phyloP scores from a whole-genome alignment of 2,888 invertebrate species.

The Caenorhabditis afra region DNA sequence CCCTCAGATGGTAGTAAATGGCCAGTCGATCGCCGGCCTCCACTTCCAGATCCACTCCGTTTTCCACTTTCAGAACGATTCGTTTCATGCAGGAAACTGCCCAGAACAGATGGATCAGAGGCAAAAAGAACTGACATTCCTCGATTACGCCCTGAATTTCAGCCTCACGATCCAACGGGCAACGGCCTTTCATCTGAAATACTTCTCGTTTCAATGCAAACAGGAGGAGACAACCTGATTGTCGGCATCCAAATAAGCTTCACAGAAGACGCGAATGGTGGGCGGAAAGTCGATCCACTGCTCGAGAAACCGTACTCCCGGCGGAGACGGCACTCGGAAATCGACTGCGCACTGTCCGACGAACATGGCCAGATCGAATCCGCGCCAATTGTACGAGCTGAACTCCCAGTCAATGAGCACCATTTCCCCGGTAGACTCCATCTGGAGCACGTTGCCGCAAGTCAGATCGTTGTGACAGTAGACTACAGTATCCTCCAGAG shows the following conservation, averaged over 20 bases:
- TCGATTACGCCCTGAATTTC: not conserved
- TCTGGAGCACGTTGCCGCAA: too few species aligned
- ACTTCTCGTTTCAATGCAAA: too few species aligned
- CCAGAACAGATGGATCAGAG: constrained; percentile 18
- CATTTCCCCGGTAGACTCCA: constrained; percentile 12
- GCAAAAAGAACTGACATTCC: constrained; percentile 29
- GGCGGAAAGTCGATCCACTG: constrained; percentile 15
- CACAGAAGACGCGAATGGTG: constrained; percentile 13
- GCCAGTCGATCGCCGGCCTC: constrained; percentile 24
- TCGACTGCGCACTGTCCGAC: constrained; percentile 14
- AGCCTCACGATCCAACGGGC: not conserved
- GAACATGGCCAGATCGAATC: constrained; percentile 37
- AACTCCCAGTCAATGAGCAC: too few species aligned
- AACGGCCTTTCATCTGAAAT: constrained; percentile 25
- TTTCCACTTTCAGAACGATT: constrained; percentile 8
- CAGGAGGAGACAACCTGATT: constrained; percentile 4
- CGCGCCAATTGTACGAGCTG: constrained; percentile 28
- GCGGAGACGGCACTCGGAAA: constrained; percentile 19
- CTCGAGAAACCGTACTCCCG: constrained; percentile 15
- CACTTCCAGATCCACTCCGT: constrained; percentile 28
- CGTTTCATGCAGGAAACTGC: constrained; percentile 16
- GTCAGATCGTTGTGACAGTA: too few species aligned
- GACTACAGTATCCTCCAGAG: too few species aligned
- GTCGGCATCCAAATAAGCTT: constrained; percentile 25
- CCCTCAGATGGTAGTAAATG: constrained; percentile 27